A percentile compares a stretch with the other conserved stretches of the same genome.
Conservation (phyloP, 2,888 invertebrate species). For the Yponomeuta malinellus region DNA sequence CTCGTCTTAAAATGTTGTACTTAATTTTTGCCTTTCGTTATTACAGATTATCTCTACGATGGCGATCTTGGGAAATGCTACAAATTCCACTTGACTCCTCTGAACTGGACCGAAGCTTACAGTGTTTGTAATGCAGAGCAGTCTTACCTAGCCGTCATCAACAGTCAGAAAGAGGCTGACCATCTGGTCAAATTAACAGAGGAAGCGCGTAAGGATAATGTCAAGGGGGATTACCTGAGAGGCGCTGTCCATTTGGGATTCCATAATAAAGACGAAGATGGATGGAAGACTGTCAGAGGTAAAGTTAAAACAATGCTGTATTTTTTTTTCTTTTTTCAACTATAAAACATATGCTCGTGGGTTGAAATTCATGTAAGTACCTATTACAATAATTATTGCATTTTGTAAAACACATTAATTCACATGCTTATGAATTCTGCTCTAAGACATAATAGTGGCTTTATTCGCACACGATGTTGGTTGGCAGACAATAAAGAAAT, state of each 20-base stretch:
- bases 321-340: no score
- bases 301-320: constrained; percentile 12
- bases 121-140: constrained; percentile 44
- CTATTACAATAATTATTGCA: no score
- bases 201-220: constrained; percentile 32
- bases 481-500: no score
- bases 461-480: no score
- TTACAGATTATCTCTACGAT: constrained; percentile 43
- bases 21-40: background rate
- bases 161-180: constrained; percentile 41
- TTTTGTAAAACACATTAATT: no score
- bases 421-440: no score
- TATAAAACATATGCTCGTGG: no score
- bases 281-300: constrained; percentile 45
- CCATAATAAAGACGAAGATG: constrained; percentile 28
- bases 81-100: constrained; percentile 47
- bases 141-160: constrained; percentile 47
- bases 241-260: constrained; percentile 25
- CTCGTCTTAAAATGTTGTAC: no score
- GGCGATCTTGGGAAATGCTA: constrained; percentile 42
- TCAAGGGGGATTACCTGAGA: constrained; percentile 29
- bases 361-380: no score
- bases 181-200: constrained; percentile 35
- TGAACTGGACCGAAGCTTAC: constrained; percentile 49
- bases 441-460: no score